phyloP scores from a whole-genome alignment of 2,888 invertebrate species.

The Diplolepis rosae region DNA sequence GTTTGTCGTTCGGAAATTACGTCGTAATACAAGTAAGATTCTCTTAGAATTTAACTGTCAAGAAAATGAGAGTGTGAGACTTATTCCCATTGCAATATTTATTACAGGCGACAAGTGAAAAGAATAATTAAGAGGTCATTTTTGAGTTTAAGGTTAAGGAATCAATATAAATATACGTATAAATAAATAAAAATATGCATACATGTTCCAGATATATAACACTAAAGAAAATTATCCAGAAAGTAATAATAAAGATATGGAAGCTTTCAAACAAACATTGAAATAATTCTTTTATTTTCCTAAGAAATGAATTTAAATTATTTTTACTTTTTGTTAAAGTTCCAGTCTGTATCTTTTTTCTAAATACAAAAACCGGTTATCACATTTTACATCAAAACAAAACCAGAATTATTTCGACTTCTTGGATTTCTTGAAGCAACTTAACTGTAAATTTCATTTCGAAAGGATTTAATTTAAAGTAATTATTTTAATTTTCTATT shows the following conservation, averaged over 20 bases:
- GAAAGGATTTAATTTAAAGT: neutral
- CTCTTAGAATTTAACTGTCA: slow-evolving; percentile 38
- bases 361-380: neutral
- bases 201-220: too few relatives aligned
- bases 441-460: slow-evolving; percentile 5
- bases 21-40: slow-evolving; percentile 29
- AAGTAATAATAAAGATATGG: too few relatives aligned
- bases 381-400: neutral
- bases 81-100: slow-evolving; percentile 55
- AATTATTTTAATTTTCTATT: slow-evolving; percentile 5
- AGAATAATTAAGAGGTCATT: neutral
- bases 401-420: neutral
- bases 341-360: neutral
- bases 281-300: too few relatives aligned
- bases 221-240: too few relatives aligned
- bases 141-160: neutral
- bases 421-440: neutral
- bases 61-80: slow-evolving; percentile 61
- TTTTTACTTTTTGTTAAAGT: neutral
- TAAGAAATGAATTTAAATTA: neutral
- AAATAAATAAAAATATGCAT: too few relatives aligned
- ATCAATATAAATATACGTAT: too few relatives aligned
- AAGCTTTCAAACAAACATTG: too few relatives aligned
- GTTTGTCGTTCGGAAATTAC: slow-evolving; percentile 43
- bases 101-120: slow-evolving; percentile 14